phyloP scores from a whole-genome alignment of 2,797 vertebrate genomes.

The Enteromius unitaeniatus region DNA sequence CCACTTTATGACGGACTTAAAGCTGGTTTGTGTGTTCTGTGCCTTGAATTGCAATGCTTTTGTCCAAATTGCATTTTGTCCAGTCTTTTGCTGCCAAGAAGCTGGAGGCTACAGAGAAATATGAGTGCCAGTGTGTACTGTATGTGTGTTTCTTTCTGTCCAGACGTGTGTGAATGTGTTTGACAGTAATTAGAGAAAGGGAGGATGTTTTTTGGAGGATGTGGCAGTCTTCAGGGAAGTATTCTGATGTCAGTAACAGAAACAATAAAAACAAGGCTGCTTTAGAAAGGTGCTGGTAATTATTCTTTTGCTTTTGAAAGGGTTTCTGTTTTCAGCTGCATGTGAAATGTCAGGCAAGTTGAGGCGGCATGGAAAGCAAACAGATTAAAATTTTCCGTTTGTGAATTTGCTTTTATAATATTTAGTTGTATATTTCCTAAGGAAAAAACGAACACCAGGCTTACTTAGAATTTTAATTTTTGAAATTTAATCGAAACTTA shows the following conservation, averaged over 20 bases:
- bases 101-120: not conserved
- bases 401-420: not conserved
- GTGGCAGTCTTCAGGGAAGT: slow-evolving; percentile 19
- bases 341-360: slow-evolving; percentile 3
- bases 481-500: not conserved
- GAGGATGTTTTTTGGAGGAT: slow-evolving; percentile 39
- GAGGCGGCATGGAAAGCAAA: not conserved
- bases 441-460: not conserved
- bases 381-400: not conserved
- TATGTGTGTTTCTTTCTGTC: slow-evolving; percentile 2
- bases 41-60: slow-evolving; percentile 26
- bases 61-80: slow-evolving; percentile 33
- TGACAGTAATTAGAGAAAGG: slow-evolving; percentile 22
- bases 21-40: slow-evolving; percentile 5
- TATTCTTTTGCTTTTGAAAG: not conserved
- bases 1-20: slow-evolving; percentile 13
- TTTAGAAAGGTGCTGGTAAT: slow-evolving; percentile 12
- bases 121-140: slow-evolving; percentile 7
- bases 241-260: slow-evolving; percentile 6
- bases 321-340: not conserved
- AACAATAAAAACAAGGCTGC: not conserved
- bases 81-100: slow-evolving; percentile 12
- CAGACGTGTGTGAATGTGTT: slow-evolving; percentile 36
- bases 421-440: not conserved
- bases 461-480: not conserved